Evolutionary conservation across 2,797 vertebrate genomes (phyloP), one percentile per base, ranked within the genome.

Genomic region (Hybognathus amarus): DNA sequence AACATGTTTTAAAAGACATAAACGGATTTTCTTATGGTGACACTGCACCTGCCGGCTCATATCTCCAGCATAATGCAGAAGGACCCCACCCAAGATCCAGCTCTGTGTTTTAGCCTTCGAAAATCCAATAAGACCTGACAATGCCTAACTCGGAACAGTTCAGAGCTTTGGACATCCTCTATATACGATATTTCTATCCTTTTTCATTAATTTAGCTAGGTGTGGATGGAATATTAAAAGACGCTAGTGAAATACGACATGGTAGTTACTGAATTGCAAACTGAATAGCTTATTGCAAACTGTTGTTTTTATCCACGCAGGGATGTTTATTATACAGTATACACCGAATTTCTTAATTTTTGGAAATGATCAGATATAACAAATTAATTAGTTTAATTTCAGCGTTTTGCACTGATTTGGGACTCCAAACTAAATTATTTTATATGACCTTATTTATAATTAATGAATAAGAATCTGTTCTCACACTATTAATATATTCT

Each of bases 21-120:
- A n/a, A 77, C 70, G 0, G 54, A 73, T 77, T 61, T 63, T 54
- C 7, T 50, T 27, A 24, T 77, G 71, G 87, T 88, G 86, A 70
- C 90, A 92, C 90, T 87, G 93, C 94, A 94, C 92, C 93, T 94
- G 93, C 89, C 81, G 84, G 89, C 89, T 92, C 94, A 91, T 75
- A 89, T 92, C 91, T 82, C 91, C 93, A 90, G 93, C 94, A 95
- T 94, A 94, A 95, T 95, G 95, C 95, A 94, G 94, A 92, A 91
- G 93, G 94, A 95, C 95, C 95, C 94, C 95, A 95, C 95, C 95
- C 95, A 95, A 94, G 89, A 93, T 93, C 92, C 71, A 91, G 82
- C 69, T 52, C 81, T 79, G 84, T 67, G 76, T 83, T 76, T 85
- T 89, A 89, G 88, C 89, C 87, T 87, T 85, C 84, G 85, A 85